Base-by-base conservation (phyloP, 64 coral and sea anemone species). In the Hydrozoanthus tunicans region DNA sequence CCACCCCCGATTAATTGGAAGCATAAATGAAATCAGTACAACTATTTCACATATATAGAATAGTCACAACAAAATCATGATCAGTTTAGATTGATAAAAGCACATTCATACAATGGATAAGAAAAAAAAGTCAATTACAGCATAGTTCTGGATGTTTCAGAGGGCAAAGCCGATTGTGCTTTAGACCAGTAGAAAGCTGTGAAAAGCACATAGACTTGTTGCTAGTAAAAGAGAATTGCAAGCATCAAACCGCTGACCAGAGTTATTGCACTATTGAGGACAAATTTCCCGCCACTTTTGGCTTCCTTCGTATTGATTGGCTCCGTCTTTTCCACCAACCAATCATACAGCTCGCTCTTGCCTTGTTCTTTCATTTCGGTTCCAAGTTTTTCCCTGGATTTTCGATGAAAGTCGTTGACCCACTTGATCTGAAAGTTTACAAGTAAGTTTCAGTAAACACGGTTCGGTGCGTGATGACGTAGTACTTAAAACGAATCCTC, bases 321-420 rank as follows among this genome's bases (percentile, higher is more conserved):
- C 66, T 93, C 83, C 53, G 95, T 97, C 56, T 65, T 90, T 43
- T 94, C 83, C n/a, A 94, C 27, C 59, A 97, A 73, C 95, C 95
- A 97, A 55, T 92, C 58, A 78, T 97, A 97, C 9, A 91, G 71
- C 9, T 92, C 79, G 9, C 67, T 32, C 58, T 94, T 94, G 25
- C 77, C 77, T 56, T 97, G 95, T 7, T 92, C 81, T 78, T 90
- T 94, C 76, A 97, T 73, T 60, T 92, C 81, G 23, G 93, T 79
- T 26, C 95, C 95, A 75, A 97, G 78, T 64, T 92, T 94, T 59
- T 89, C 90, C 5, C 92, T 93, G 3, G 92, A 92, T 61, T 92
- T 62, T 57, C 62, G 68, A 73, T 97, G 95, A 78, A 89, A 92
- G 14, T 94, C 73, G 70, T 97, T 92, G 9, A 94, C 5, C 89